Evolutionary conservation across 1,140 invertebrate genomes (phyloP).

Genomic region (Drosophila albomicans): DNA sequence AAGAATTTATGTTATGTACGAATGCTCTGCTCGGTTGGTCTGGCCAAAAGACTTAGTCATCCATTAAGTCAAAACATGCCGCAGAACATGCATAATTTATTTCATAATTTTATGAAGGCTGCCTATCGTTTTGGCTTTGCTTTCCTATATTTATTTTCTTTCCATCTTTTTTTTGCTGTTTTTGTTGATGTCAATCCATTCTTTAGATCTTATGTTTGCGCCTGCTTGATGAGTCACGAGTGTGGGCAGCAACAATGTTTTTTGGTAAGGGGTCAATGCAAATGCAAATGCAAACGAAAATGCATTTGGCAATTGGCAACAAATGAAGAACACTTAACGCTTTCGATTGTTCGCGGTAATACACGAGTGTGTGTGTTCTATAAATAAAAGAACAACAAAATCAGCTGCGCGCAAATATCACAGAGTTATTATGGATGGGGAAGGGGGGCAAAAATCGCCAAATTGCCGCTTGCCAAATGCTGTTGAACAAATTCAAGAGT

Average conservation of each 20-base stretch:
- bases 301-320: constrained; percentile 51
- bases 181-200: constrained; percentile 16
- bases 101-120: constrained; percentile 49
- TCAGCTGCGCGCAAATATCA: constrained; percentile 79
- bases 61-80: constrained; percentile 45
- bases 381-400: constrained; percentile 76
- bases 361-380: constrained; percentile 42
- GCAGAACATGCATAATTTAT: constrained; percentile 45
- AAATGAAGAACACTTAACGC: constrained; percentile 55
- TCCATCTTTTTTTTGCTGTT: constrained; percentile 4
- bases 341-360: constrained; percentile 37
- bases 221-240: constrained; percentile 43
- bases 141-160: neutral
- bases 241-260: constrained; percentile 19
- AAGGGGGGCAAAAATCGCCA: constrained; percentile 1
- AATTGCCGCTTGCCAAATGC: constrained; percentile 53
- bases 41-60: constrained; percentile 62
- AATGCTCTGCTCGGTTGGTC: constrained; percentile 8
- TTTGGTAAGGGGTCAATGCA: constrained; percentile 10
- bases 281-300: constrained; percentile 10
- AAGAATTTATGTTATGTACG: constrained; percentile 71
- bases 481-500: constrained; percentile 70
- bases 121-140: constrained; percentile 1
- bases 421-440: constrained; percentile 6
- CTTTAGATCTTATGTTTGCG: constrained; percentile 8